phyloP scores from a whole-genome alignment of 2,888 invertebrate genomes.

The Strigamia maritima region DNA sequence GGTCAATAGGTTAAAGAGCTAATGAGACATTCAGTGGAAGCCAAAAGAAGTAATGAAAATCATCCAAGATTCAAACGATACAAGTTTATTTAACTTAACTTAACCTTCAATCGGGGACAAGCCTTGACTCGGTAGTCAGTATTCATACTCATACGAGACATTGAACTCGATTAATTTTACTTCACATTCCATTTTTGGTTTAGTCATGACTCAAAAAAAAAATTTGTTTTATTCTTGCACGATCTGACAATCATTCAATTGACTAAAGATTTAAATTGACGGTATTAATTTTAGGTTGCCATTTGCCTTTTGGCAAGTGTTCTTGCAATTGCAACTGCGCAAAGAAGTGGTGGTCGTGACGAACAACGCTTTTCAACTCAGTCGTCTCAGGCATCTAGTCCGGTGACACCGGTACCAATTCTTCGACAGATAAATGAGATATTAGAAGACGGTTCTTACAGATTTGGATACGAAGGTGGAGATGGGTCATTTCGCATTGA shows the following conservation, averaged over 20 bases:
- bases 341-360: background rate
- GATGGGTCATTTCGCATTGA: conserved; percentile 40
- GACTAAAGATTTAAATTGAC: no score
- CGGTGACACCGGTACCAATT: conserved; percentile 36
- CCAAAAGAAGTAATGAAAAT: background rate
- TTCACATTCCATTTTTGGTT: conserved; percentile 9
- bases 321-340: background rate
- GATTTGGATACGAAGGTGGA: conserved; percentile 39
- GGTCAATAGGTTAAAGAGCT: conserved; percentile 30
- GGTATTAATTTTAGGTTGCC: background rate
- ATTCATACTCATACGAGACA: background rate
- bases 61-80: conserved; percentile 25
- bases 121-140: conserved; percentile 10
- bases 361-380: conserved; percentile 1
- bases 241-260: background rate
- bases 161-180: conserved; percentile 18
- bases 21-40: background rate
- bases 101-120: conserved; percentile 26
- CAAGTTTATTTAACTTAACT: conserved; percentile 32
- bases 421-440: conserved; percentile 39
- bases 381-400: background rate
- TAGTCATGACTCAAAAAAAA: background rate
- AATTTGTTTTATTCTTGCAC: background rate
- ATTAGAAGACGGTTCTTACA: conserved; percentile 39
- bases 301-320: conserved; percentile 27